Base-by-base conservation (phyloP, 2,888 invertebrate species). In the Gortyna flavago region DNA sequence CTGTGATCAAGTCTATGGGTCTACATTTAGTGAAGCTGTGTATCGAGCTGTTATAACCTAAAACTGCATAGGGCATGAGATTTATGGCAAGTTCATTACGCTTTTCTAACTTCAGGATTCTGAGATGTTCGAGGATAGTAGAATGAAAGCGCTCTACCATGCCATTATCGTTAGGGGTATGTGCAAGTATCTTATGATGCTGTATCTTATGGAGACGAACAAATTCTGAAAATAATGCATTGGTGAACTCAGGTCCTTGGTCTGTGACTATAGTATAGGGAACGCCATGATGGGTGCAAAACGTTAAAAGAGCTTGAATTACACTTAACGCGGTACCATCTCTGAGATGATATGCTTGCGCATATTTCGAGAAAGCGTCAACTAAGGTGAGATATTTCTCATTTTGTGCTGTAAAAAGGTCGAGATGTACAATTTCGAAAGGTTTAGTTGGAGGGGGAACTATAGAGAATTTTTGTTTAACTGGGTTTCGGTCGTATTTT, bases 351-450 rank as follows among this genome's bases (percentile, higher is more conserved):
- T 48, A 48, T 48, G 48, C 48, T 18, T 48, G 48, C 6, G 57
- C 57, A 57, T 57, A 59, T 59, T 59, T 59, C 59, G 59, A 59
- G 59, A 59, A 59, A 29, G 59, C n/a, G 13, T 59, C 59, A n/a
- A 59, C n/a, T 13, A 29, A 59, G 5, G 59, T 59, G 5, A 29
- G 29, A 29, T 29, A 59, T 59, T 29, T 59, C 59, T 29, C 59
- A 4, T 29, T 13, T 59, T 59, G 59, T n/a, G 59, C 59, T 59
- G 59, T 59, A 9, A 59, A 59, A n/a, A 59, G 59, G 5, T 59
- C 29, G 4, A 59, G n/a, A 29, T 59, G 59, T 29, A 59, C 11
- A 29, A 29, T 59, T 29, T 59, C 59, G 11, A 59, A 59, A 13
- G 59, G 59, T 59, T 59, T 32, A 61, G 59, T 16, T 61, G 59